Evolutionary conservation across 2,888 invertebrate genomes (phyloP).

Genomic region (Rhagium mordax): DNA sequence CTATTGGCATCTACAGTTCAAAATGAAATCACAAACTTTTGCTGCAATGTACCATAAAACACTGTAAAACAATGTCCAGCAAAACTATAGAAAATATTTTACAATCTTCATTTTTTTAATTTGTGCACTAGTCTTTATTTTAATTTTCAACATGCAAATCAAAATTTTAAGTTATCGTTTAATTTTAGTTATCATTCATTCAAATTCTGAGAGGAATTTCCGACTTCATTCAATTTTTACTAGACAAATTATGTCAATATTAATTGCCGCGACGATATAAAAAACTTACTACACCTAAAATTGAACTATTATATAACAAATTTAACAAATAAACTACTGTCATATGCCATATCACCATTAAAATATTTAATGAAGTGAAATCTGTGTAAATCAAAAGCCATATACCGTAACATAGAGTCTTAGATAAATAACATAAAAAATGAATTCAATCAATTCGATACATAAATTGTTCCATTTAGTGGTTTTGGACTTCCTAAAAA

Average conservation of each 20-base stretch:
- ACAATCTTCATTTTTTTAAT: no score
- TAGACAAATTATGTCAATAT: background rate
- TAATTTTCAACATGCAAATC: background rate
- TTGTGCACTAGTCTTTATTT: no score
- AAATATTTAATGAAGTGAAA: constrained; percentile 54
- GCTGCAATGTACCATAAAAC: no score
- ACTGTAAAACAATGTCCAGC: no score
- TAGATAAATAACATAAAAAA: constrained; percentile 52
- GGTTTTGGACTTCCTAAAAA: constrained; percentile 59
- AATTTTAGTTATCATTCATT: background rate
- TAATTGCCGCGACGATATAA: constrained; percentile 8
- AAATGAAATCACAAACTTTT: no score
- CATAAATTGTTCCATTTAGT: constrained; percentile 60
- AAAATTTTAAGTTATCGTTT: background rate
- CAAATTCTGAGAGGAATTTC: background rate
- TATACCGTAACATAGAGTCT: constrained; percentile 51
- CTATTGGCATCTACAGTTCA: no score
- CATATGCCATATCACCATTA: constrained; percentile 17
- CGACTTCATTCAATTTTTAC: background rate
- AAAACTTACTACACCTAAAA: constrained; percentile 5
- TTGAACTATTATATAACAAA: constrained; percentile 14
- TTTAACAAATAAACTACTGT: constrained; percentile 11
- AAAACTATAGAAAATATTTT: no score
- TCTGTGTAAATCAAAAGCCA: constrained; percentile 53
- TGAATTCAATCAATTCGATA: constrained; percentile 62